These are phyloP conservation scores for Lysandra coridon DNA, from an alignment of 2,888 invertebrate species.

Conservation along the genomic window DNA sequence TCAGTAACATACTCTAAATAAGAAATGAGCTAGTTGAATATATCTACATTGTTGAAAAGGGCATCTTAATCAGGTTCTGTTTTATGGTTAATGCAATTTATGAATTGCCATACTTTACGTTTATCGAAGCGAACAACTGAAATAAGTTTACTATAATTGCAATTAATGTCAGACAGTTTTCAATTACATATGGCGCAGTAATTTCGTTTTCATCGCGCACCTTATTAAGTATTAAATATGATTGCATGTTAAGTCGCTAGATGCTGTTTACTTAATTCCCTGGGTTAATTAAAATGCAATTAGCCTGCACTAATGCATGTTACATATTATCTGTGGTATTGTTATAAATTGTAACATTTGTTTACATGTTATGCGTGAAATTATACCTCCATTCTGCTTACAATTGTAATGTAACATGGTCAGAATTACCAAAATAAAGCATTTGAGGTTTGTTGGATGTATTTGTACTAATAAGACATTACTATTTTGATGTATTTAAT, in stretches of 20 bases:
- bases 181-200: conserved; percentile 50
- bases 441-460: too few species aligned
- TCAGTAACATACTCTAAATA: neutral
- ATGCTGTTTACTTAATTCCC: neutral
- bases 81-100: conserved; percentile 22
- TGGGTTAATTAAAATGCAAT: neutral
- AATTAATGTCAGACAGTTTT: conserved; percentile 51
- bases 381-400: neutral
- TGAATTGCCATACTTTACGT: conserved; percentile 18
- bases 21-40: neutral
- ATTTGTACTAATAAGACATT: too few species aligned
- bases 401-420: too few species aligned
- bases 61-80: conserved; percentile 11
- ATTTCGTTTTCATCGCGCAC: conserved; percentile 48
- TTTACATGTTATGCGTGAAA: neutral
- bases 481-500: too few species aligned
- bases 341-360: neutral
- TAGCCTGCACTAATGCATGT: neutral
- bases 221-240: conserved; percentile 48
- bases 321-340: neutral
- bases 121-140: conserved; percentile 29
- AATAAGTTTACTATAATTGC: conserved; percentile 48
- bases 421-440: too few species aligned
- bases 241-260: neutral
- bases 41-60: conserved; percentile 12